These are phyloP conservation scores for Pseudorectes ferrugineus DNA, from an alignment of 2,113 vertebrate species.

Conservation along the genomic window DNA sequence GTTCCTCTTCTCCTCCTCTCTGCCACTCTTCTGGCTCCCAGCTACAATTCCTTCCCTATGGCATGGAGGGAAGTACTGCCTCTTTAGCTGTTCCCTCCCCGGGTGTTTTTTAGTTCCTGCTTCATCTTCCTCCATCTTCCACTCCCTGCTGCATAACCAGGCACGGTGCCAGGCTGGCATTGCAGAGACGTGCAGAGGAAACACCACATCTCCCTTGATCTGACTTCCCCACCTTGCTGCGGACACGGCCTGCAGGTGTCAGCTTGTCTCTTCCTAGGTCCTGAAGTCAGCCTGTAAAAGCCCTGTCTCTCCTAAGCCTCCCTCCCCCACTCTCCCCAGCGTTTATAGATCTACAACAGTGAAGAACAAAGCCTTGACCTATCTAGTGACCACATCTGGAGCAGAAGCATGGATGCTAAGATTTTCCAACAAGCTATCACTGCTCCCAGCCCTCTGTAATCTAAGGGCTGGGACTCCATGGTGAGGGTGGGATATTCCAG, in stretches of 20 bases:
- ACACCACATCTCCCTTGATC: fast-evolving
- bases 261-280: not conserved
- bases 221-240: not conserved
- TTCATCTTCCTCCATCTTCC: not conserved
- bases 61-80: not conserved
- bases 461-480: fast-evolving
- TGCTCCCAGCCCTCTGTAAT: not conserved
- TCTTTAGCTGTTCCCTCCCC: not conserved
- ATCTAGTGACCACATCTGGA: not conserved
- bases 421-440: not conserved
- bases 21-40: not conserved
- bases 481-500: not conserved
- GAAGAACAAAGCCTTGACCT: not conserved
- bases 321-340: too few relatives aligned
- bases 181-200: fast-evolving
- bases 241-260: not conserved
- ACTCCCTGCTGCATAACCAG: not conserved
- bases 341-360: not conserved
- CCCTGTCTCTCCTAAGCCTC: not conserved
- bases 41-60: not conserved
- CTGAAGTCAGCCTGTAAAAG: not conserved
- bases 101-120: not conserved
- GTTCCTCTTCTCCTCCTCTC: not conserved
- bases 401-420: not conserved
- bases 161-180: not conserved